Base-by-base conservation (phyloP, 2,113 vertebrate genomes). In the Stigmatopora argus region DNA sequence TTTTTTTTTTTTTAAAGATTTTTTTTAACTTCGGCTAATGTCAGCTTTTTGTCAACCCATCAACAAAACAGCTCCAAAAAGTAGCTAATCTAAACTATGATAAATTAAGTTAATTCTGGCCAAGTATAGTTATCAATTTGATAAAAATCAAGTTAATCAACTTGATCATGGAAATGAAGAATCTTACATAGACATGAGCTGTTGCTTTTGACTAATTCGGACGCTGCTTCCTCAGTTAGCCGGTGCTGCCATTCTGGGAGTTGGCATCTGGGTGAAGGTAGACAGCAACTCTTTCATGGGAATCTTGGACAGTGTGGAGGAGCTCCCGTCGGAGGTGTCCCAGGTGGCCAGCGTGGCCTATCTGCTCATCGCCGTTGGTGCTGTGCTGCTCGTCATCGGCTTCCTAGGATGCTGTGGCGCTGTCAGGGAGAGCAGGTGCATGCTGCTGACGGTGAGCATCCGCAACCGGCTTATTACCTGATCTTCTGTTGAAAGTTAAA, bases 341-440 rank as follows among this genome's bases (percentile, higher is more conserved):
- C 86, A 91, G 64, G 62, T 93, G 26, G 57, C 64, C 44, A 84
- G 90, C 3, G 74, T 92, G 21, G 85, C 82, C 64, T 93, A 93
- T 73, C 65, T 93, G 67, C 88, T 92, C 77, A 93, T 93, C 0
- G 87, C 66, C 0, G 69, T 92, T 21, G 92, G 93, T 0, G 65
- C 67, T 1, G 80, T 92, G 19, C 85, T 93, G 44, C 14, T 91
- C 60, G 1, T 92, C 52, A 84, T 92, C 3, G 92, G 92, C 34
- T 92, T 94, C 70, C 83, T 93, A 79, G 93, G 92, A 60, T 93
- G 92, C 75, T 93, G 88, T 1, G 93, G 92, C 6, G 92, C 92
- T 0, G 1, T 91, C 4, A 89, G 5, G 48, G 91, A 93, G 80
- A 93, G 79, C 85, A 78, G 76, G 64, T 92, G 90, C 38, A 88